phyloP scores from a whole-genome alignment of 2,888 invertebrate species.

The Himalopsyche japonica region DNA sequence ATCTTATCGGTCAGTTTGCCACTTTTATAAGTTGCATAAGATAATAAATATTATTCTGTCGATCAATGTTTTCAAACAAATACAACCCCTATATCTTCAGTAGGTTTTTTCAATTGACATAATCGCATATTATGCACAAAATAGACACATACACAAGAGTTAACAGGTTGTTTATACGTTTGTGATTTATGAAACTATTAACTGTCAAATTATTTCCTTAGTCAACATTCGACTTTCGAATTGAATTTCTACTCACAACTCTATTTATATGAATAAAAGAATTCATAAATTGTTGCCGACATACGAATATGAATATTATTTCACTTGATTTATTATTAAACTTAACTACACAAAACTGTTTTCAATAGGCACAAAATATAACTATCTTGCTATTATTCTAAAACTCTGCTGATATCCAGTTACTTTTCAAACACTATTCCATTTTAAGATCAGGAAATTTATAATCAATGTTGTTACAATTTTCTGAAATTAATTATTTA shows the following conservation, averaged over 20 bases:
- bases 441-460: neutral
- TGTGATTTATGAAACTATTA: slow-evolving; percentile 31
- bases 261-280: neutral
- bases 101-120: neutral
- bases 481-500: neutral
- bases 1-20: neutral
- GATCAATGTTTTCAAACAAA: neutral
- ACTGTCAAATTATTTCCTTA: slow-evolving; percentile 34
- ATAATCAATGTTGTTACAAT: neutral
- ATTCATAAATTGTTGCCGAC: neutral
- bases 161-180: slow-evolving; percentile 37
- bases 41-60: neutral
- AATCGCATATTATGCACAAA: neutral
- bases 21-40: neutral
- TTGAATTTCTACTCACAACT: neutral
- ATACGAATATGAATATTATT: neutral
- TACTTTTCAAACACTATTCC: neutral
- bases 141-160: slow-evolving; percentile 10
- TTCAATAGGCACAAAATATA: neutral
- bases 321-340: neutral
- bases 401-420: neutral
- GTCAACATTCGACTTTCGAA: slow-evolving; percentile 6
- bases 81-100: neutral
- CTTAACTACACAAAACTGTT: neutral
- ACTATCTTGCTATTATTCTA: neutral